Evolutionary conservation across 2,113 vertebrate species (phyloP).

Genomic region (Eublepharis macularius): DNA sequence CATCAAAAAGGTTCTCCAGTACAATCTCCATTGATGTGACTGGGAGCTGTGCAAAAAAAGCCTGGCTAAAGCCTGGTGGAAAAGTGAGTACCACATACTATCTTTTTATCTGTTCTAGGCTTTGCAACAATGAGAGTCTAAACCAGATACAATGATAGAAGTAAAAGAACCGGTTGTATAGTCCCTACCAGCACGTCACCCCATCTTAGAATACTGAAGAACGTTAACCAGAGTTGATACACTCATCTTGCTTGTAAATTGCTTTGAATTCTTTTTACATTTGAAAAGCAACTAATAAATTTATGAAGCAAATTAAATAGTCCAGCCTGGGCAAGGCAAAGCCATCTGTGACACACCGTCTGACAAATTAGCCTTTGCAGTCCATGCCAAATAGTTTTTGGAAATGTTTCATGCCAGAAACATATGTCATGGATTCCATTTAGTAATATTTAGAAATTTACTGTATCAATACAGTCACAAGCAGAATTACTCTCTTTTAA

Average conservation of each 20-base stretch:
- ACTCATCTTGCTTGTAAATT: too few species aligned
- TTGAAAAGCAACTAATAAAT: too few species aligned
- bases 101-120: neutral
- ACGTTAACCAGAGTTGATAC: too few species aligned
- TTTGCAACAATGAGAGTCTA: neutral
- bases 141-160: neutral
- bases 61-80: neutral
- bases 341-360: too few species aligned
- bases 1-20: neutral
- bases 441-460: neutral
- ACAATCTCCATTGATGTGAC: neutral
- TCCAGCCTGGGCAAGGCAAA: too few species aligned
- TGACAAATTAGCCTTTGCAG: neutral
- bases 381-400: neutral
- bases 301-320: too few species aligned
- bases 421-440: neutral
- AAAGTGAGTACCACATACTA: neutral
- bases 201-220: too few species aligned
- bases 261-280: too few species aligned
- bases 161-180: neutral
- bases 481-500: too few species aligned
- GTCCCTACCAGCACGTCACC: too few species aligned
- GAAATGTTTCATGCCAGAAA: neutral
- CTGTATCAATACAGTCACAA: too few species aligned
- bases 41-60: neutral